phyloP scores from a whole-genome alignment of 2,797 vertebrate genomes.

The Cuculus canorus region DNA sequence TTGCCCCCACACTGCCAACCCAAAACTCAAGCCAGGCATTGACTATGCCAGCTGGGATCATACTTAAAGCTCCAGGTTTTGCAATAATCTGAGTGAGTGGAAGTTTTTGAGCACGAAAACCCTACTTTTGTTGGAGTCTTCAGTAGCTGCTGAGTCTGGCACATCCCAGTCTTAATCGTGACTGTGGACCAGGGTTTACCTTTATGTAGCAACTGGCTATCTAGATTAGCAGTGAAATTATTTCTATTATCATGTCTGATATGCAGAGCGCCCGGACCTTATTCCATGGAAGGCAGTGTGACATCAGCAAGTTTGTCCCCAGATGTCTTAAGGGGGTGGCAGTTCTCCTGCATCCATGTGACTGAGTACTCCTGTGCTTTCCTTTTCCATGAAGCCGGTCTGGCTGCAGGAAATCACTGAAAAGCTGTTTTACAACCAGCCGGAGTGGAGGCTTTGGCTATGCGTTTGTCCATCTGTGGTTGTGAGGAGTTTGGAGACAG shows the following conservation, averaged over 20 bases:
- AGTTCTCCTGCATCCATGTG: background rate
- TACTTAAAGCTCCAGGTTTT: background rate
- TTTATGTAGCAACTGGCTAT: background rate
- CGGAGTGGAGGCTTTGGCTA: background rate
- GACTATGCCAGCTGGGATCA: background rate
- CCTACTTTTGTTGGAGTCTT: background rate
- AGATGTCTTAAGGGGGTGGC: background rate
- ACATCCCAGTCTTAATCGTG: background rate
- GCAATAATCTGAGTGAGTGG: background rate
- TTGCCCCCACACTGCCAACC: background rate
- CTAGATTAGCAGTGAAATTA: background rate
- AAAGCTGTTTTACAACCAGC: background rate
- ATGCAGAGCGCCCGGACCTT: accelerated
- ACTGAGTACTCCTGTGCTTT: background rate
- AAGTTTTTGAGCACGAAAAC: background rate
- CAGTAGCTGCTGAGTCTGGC: background rate
- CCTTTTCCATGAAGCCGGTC: accelerated
- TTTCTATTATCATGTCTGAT: background rate
- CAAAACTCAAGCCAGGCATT: background rate
- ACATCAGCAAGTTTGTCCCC: background rate
- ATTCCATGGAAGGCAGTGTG: background rate
- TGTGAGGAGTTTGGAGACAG: background rate
- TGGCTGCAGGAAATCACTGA: background rate
- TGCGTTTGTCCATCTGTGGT: accelerated
- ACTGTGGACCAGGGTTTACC: background rate